Percentiles rank a stretch among this genome's conserved stretches.
phyloP scores from a whole-genome alignment of 2,888 invertebrate genomes.

The Phaedon cochleariae region DNA sequence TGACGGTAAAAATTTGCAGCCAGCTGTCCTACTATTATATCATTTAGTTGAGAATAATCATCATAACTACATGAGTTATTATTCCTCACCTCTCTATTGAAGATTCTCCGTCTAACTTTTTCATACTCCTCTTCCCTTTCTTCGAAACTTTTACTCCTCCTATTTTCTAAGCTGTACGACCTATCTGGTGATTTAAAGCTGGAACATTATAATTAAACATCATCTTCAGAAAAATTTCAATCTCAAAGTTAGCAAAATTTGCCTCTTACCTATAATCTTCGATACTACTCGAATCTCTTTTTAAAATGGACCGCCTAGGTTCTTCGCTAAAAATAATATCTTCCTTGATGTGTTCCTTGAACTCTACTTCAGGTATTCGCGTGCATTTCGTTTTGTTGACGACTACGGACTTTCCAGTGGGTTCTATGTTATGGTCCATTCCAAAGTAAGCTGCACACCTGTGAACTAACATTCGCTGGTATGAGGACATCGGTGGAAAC shows the following conservation, averaged over 20 bases:
- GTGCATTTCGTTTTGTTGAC: slow-evolving; percentile 82
- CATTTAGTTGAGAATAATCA: too few relatives aligned
- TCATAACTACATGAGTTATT: too few relatives aligned
- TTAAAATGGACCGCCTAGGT: slow-evolving; percentile 80
- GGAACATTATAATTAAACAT: slow-evolving; percentile 53
- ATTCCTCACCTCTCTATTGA: slow-evolving; percentile 68
- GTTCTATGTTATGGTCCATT: slow-evolving; percentile 92
- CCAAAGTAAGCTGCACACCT: slow-evolving; percentile 93
- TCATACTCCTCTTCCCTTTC: slow-evolving; percentile 92
- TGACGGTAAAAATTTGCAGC: too few relatives aligned
- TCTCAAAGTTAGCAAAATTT: background rate
- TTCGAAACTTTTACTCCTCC: slow-evolving; percentile 86
- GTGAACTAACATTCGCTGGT: slow-evolving; percentile 96
- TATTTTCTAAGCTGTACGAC: slow-evolving; percentile 69
- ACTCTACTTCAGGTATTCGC: slow-evolving; percentile 74
- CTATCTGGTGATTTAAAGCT: slow-evolving; percentile 69
- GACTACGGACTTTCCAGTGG: slow-evolving; percentile 82
- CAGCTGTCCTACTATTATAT: too few relatives aligned
- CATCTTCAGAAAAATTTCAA: background rate
- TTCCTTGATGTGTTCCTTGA: slow-evolving; percentile 75
- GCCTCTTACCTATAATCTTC: slow-evolving; percentile 66
- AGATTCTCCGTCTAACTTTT: slow-evolving; percentile 85
- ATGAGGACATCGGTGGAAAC: slow-evolving; percentile 93
- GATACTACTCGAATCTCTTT: slow-evolving; percentile 82
- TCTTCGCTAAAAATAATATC: slow-evolving; percentile 72